Conservation (phyloP, 2,113 vertebrate genomes). For the Peromyscus maniculatus region DNA sequence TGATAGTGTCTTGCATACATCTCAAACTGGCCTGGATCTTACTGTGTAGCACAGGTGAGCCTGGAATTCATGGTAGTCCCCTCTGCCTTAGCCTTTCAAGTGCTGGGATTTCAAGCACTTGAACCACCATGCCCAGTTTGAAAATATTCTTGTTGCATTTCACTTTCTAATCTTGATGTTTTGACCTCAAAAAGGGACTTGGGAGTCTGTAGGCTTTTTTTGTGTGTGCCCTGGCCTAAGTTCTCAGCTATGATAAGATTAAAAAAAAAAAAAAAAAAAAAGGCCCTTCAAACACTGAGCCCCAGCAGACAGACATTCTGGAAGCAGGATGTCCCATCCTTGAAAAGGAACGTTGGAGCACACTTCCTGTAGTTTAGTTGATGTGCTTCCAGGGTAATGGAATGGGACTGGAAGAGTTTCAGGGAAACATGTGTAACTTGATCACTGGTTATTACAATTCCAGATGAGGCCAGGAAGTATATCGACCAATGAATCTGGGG, state of each 20-base stretch:
- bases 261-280: not conserved
- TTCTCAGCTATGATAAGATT: conserved; percentile 7
- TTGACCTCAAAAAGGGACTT: conserved; percentile 30
- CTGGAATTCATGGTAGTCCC: not conserved
- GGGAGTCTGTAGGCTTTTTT: not conserved
- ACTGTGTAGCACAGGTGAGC: not conserved
- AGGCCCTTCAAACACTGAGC: not conserved
- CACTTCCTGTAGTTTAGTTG: conserved; percentile 1
- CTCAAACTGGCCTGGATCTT: not conserved
- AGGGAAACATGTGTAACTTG: conserved; percentile 51
- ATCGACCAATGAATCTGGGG: conserved; percentile 44
- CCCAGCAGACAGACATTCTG: conserved; percentile 19
- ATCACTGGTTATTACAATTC: conserved; percentile 14
- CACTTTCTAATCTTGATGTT: conserved; percentile 9
- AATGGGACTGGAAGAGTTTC: conserved; percentile 50
- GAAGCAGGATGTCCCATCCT: conserved; percentile 31
- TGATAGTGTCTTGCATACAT: not conserved
- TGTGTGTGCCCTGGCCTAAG: not conserved
- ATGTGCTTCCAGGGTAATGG: conserved; percentile 50
- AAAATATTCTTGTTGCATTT: not conserved
- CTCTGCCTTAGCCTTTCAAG: not conserved
- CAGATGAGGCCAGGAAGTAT: conserved; percentile 44
- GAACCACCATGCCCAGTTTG: not conserved
- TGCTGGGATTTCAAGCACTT: not conserved
- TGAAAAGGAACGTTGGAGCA: not conserved